phyloP scores from a whole-genome alignment of 1,140 invertebrate genomes.

The Sesamia nonagrioides region DNA sequence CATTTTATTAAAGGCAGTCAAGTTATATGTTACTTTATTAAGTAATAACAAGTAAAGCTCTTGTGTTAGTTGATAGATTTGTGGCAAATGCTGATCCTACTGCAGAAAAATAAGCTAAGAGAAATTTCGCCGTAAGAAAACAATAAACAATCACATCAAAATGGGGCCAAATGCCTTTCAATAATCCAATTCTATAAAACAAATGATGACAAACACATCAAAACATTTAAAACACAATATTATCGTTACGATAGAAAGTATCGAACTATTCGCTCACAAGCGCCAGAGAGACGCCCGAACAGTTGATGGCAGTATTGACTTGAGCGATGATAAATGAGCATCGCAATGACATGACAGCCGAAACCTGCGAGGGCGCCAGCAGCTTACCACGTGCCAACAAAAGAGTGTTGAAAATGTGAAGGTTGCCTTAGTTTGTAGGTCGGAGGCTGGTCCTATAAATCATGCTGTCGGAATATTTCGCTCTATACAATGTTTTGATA shows the following conservation, averaged over 20 bases:
- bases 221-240: conserved; percentile 45
- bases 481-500: conserved; percentile 68
- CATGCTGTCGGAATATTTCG: conserved; percentile 80
- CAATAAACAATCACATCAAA: background rate
- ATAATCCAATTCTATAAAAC: background rate
- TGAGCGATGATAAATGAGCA: conserved; percentile 83
- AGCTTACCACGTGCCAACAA: conserved; percentile 83
- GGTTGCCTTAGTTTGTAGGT: conserved; percentile 86
- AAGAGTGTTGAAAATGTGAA: conserved; percentile 84
- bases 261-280: conserved; percentile 61
- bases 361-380: conserved; percentile 74
- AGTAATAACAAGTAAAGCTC: too few species aligned
- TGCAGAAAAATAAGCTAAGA: too few species aligned
- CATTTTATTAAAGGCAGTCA: conserved; percentile 60
- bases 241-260: conserved; percentile 49
- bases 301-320: conserved; percentile 73
- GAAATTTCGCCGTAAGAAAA: background rate
- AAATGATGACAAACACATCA: conserved; percentile 9
- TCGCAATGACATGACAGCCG: conserved; percentile 81
- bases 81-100: too few species aligned
- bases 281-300: conserved; percentile 78
- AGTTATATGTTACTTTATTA: too few species aligned
- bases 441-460: conserved; percentile 83
- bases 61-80: too few species aligned
- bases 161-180: background rate